These are phyloP conservation scores for Laticauda laticaudata DNA, from an alignment of 2,113 vertebrate genomes.

Conservation along the genomic window DNA sequence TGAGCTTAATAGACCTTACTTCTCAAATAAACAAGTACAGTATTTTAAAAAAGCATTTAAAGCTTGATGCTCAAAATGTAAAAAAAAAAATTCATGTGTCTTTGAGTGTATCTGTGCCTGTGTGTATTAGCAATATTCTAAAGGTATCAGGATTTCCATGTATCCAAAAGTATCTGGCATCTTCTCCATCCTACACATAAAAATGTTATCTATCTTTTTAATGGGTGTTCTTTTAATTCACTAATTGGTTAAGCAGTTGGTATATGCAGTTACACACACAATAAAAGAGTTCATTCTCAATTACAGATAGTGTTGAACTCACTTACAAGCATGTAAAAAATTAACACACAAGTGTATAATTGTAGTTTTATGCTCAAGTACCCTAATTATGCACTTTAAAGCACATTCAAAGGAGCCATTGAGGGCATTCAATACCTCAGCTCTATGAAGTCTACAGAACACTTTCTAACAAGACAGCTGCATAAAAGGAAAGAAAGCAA, in stretches of 20 bases:
- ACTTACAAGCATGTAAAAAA: slow-evolving; percentile 67
- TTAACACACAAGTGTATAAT: slow-evolving; percentile 74
- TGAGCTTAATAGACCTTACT: neutral
- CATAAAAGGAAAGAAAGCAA: slow-evolving; percentile 39
- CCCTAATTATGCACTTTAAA: slow-evolving; percentile 69
- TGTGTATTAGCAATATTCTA: slow-evolving; percentile 5
- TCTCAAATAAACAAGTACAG: neutral
- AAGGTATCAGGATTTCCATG: neutral
- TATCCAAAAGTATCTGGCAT: neutral
- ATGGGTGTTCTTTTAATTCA: slow-evolving; percentile 41
- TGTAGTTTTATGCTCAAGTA: slow-evolving; percentile 72
- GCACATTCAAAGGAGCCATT: slow-evolving; percentile 59
- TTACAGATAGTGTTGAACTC: slow-evolving; percentile 62
- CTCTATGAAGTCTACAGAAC: slow-evolving; percentile 44
- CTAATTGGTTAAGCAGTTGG: slow-evolving; percentile 52
- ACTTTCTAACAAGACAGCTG: slow-evolving; percentile 57
- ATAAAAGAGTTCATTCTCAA: slow-evolving; percentile 59
- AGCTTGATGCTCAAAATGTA: neutral
- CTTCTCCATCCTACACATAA: neutral
- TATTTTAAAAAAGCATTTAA: neutral
- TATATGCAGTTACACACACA: slow-evolving; percentile 48
- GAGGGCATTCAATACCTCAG: slow-evolving; percentile 55
- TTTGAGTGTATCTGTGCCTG: neutral
- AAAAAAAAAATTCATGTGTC: neutral
- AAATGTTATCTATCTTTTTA: slow-evolving; percentile 34